phyloP scores from a whole-genome alignment of 2,888 invertebrate species.

The Steinernema hermaphroditum region DNA sequence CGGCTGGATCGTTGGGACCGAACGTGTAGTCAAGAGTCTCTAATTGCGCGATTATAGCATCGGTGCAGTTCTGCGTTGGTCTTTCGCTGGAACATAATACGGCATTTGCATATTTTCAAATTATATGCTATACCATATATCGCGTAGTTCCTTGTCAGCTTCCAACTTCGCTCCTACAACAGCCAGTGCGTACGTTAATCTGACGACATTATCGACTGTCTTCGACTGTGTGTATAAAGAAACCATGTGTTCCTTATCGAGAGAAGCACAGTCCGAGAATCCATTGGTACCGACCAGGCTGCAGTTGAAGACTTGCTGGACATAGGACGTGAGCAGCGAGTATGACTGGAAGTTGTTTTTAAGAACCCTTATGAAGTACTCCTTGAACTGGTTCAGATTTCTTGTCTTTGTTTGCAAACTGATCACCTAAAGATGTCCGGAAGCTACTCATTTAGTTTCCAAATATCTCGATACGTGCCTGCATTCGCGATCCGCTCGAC shows the following conservation, averaged over 20 bases:
- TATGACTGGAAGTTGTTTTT: conserved; percentile 63
- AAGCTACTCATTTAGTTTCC: conserved; percentile 32
- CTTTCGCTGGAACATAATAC: neutral
- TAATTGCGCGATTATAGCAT: conserved; percentile 49
- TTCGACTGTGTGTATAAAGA: conserved; percentile 40
- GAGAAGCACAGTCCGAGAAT: conserved; percentile 32
- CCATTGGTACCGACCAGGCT: conserved; percentile 28
- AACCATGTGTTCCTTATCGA: conserved; percentile 32
- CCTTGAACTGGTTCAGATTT: conserved; percentile 57
- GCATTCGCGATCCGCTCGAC: conserved; percentile 12
- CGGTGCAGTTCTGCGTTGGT: conserved; percentile 51
- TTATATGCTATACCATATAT: conserved; percentile 45
- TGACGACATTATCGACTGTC: conserved; percentile 56
- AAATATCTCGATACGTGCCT: neutral
- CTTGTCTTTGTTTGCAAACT: conserved; percentile 49
- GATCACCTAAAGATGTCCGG: conserved; percentile 32
- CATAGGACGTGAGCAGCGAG: conserved; percentile 60
- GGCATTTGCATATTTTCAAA: neutral
- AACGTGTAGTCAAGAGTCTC: conserved; percentile 50
- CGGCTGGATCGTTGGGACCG: conserved; percentile 52
- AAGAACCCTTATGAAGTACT: conserved; percentile 63
- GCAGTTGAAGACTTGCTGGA: conserved; percentile 58
- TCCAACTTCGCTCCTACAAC: conserved; percentile 55
- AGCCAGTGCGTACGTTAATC: conserved; percentile 62
- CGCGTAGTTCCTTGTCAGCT: conserved; percentile 46